These are phyloP conservation scores for Acanthococcus lagerstroemiae DNA, from an alignment of 2,888 invertebrate genomes.

Conservation along the genomic window DNA sequence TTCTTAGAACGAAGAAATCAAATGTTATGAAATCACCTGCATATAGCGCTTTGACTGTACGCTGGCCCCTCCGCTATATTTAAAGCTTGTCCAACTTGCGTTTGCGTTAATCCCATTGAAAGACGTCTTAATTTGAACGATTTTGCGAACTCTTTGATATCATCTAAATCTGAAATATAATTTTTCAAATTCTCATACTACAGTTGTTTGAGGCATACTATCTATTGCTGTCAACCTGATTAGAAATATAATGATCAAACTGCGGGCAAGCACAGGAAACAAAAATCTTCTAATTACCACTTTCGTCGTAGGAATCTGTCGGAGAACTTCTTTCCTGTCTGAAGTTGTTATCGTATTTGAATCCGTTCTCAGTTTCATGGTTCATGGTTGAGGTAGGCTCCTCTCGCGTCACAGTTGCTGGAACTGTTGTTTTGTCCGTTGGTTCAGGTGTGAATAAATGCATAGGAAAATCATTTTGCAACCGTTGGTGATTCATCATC, in stretches of 20 bases:
- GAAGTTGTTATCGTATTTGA: conserved; percentile 3
- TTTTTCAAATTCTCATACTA: background rate
- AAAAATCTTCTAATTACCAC: conserved; percentile 2
- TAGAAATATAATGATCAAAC: too few species aligned
- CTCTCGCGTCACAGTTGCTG: conserved; percentile 6
- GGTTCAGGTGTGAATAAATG: conserved; percentile 5
- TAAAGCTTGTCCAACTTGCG: conserved; percentile 93
- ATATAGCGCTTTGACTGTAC: conserved; percentile 98
- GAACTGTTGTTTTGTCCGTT: background rate
- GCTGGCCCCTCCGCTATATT: conserved; percentile 95
- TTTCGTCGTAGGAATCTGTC: conserved; percentile 20
- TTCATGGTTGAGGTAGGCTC: conserved; percentile 24
- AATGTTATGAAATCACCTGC: conserved; percentile 58
- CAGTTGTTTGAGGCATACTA: background rate
- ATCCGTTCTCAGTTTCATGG: conserved; percentile 7
- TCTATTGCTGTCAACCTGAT: too few species aligned
- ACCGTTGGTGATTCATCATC: background rate
- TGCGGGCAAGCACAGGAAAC: background rate
- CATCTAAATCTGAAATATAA: conserved; percentile 72
- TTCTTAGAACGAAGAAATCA: too few species aligned
- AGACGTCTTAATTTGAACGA: conserved; percentile 88
- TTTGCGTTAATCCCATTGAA: conserved; percentile 88
- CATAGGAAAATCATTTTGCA: conserved; percentile 11
- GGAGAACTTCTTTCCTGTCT: background rate
- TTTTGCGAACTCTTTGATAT: conserved; percentile 97